Base-by-base conservation (phyloP, 2,888 invertebrate species). In the Pandemis cinnamomeana region DNA sequence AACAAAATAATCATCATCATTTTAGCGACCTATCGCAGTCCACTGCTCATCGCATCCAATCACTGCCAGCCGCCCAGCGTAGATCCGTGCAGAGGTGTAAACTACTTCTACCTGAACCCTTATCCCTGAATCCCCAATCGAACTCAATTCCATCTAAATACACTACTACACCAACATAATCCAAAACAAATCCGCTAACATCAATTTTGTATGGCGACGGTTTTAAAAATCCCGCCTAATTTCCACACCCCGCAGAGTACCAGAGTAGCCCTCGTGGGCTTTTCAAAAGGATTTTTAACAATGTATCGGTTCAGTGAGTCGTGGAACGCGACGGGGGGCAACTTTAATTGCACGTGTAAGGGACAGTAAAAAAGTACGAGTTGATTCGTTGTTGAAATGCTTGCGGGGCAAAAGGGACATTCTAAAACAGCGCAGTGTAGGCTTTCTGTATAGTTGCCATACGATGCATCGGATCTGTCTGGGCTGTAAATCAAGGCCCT, bases 231-330 rank as follows among this genome's bases (percentile, higher is more conserved):
- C 67, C 53, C 27, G 27, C 48, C 67, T 67, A 67, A 67, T 67
- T 67, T 67, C 48, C 51, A 53, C 53, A 53, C 53, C 64, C 67
- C 53, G 53, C 53, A 15, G 67, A 27, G 66, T 62, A 36, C 64
- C 51, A 11, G 53, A 41, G 48, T 48, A 48, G 7, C 66, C 66
- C 67, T 42, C 13, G 53, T 67, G 67, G 4, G 66, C 36, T 53
- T 64, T 53, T 67, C 67, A 67, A 67, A 64, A 41, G 67, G 67
- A 67, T 41, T 67, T 66, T 67, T 67, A 67, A 67, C 67, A 67
- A 67, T 67, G 67, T 67, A 67, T 41, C 67, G 53, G 51, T 27
- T 41, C 67, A 67, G 53, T 67, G 67, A 53, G 67, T 41, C 67
- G 67, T 10, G 53, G 51, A 53, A 41, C 36, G 41, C 67, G 36